Conservation (phyloP, 2,888 invertebrate species). For the Pollenia labialis region DNA sequence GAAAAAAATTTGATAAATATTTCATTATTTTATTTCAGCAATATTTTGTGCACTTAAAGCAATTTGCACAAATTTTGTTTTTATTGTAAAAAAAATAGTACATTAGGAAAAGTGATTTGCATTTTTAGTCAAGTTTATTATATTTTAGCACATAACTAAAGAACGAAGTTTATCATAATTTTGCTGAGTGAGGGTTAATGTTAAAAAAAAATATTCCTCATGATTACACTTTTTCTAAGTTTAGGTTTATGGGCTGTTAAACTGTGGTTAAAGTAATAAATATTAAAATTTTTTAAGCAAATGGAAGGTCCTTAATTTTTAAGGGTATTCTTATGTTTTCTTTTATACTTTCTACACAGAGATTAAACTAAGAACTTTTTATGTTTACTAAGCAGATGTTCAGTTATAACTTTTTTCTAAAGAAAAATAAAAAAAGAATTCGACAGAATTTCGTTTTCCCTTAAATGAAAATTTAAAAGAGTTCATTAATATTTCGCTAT, state of each 20-base stretch:
- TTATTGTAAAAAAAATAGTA: neutral
- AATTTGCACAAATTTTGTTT: neutral
- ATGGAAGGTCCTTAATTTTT: neutral
- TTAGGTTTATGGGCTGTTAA: slow-evolving; percentile 31
- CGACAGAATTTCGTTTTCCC: no score
- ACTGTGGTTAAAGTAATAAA: slow-evolving; percentile 9
- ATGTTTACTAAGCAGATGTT: no score
- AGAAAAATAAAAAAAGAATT: no score
- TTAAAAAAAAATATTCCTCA: neutral
- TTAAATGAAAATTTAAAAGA: no score
- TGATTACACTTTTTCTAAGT: neutral
- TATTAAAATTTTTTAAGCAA: neutral
- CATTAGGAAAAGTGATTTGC: neutral
- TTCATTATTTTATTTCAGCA: slow-evolving; percentile 2
- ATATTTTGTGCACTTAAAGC: neutral
- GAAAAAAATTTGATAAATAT: neutral
- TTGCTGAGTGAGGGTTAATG: neutral
- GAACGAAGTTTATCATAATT: neutral
- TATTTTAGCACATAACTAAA: neutral
- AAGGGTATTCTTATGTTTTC: neutral
- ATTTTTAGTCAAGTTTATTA: neutral
- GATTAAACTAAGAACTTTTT: neutral
- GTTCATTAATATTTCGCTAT: no score
- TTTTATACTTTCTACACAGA: neutral
- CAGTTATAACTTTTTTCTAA: no score